Conservation (phyloP, 2,797 vertebrate species). For the Pachyuromys duprasi region DNA sequence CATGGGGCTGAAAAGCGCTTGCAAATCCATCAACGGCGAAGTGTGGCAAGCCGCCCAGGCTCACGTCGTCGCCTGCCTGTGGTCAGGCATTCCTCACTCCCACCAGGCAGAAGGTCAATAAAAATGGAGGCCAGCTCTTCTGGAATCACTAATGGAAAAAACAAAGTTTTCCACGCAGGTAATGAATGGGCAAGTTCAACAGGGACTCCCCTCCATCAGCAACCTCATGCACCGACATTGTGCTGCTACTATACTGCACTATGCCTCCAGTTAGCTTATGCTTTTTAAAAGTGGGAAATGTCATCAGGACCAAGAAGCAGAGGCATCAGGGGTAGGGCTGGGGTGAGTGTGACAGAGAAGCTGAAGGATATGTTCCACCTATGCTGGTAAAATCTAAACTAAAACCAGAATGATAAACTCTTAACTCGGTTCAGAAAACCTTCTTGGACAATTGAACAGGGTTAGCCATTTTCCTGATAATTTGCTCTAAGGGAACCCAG, state of each 20-base stretch:
- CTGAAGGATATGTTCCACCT: not conserved
- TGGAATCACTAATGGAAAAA: constrained; percentile 88
- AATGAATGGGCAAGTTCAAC: constrained; percentile 63
- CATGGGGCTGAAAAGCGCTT: constrained; percentile 94
- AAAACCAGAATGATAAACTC: constrained; percentile 21
- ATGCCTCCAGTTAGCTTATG: not conserved
- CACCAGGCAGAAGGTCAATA: constrained; percentile 87
- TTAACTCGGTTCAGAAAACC: not conserved
- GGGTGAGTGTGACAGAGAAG: not conserved
- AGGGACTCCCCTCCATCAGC: constrained; percentile 17
- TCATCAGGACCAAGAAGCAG: not conserved
- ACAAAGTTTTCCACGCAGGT: constrained; percentile 90
- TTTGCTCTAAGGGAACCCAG: not conserved
- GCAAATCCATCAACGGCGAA: constrained; percentile 90
- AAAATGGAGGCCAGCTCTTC: constrained; percentile 94
- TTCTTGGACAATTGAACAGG: not conserved
- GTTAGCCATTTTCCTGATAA: constrained; percentile 33
- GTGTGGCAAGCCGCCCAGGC: constrained; percentile 87
- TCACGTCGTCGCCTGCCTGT: constrained; percentile 86
- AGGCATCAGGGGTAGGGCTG: not conserved
- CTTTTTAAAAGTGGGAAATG: constrained; percentile 30
- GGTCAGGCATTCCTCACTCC: constrained; percentile 88
- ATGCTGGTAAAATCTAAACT: not conserved
- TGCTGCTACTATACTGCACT: not conserved
- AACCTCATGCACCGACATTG: not conserved